Base-by-base conservation (phyloP, 2,888 invertebrate species). In the Acanthopleura granulata region DNA sequence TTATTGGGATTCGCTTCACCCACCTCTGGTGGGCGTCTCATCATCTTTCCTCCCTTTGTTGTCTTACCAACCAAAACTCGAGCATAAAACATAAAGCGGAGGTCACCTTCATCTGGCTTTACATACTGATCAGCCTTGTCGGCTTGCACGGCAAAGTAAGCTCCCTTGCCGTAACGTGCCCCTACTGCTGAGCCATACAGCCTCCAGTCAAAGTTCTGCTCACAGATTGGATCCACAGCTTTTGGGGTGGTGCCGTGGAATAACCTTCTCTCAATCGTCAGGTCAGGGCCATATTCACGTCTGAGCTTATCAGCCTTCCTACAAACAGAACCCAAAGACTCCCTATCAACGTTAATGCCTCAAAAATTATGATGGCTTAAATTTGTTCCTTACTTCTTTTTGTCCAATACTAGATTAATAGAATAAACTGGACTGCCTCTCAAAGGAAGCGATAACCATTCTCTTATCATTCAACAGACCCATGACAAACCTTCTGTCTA, bases 91-190 rank as follows among this genome's bases (percentile, higher is more conserved):
- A 66, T 66, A 27, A 22, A 66, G 25, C 66, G 66, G 18, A 66
- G 25, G 14, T 76, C 72, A 0, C 80, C 76, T 11, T 73, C 70
- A 74, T 82, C 82, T 15, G 80, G 74, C 22, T 74, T 72, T 4
- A 82, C 76, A 73, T 84, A 85, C 15, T 78, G 74, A 78, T 85
- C 84, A 0, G 85, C 83, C 50, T 79, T 78, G 72, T 83, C 84
- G 29, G 85, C 82, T 40, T 85, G 83, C 9, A 74, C 70, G 6
- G 85, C 84, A 74, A 85, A 85, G 76, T 85, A 85, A 0, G 84
- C 79, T 18, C 85, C 85, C 66, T 81, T 77, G 14, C 85, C 85
- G 73, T 82, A 84, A 25, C 82, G 73, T 27, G 81, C 74, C n/a
- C 85, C 85, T 12, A 82, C 81, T 15, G 81, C 76, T 16, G 76